A percentile compares a stretch with the other conserved stretches of the same genome.
These are phyloP conservation scores for Poecilia velifera DNA, from an alignment of 2,797 vertebrate species.

Conservation along the genomic window DNA sequence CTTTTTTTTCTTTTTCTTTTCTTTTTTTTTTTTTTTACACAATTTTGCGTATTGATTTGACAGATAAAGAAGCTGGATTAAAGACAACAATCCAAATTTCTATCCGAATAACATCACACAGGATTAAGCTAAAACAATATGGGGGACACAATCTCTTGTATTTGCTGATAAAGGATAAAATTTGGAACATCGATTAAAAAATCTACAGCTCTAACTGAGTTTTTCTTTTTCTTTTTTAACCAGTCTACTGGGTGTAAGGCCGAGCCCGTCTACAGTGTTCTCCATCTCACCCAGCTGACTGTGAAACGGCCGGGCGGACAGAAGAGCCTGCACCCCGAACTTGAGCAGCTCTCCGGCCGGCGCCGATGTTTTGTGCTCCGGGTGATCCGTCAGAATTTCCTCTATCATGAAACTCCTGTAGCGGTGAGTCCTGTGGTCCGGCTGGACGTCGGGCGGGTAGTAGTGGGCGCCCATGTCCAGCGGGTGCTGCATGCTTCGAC, in stretches of 20 bases:
- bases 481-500: conserved; percentile 88
- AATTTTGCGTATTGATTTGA: not conserved
- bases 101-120: not conserved
- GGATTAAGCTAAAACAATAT: not conserved
- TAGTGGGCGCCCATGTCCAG: conserved; percentile 90
- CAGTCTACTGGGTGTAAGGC: not conserved
- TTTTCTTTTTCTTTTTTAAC: not conserved
- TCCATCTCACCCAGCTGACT: conserved; percentile 89
- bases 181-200: not conserved
- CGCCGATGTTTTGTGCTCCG: conserved; percentile 86
- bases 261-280: not conserved
- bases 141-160: not conserved
- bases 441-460: conserved; percentile 87
- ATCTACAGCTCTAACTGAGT: not conserved
- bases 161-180: not conserved
- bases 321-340: conserved; percentile 93
- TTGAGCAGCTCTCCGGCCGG: conserved; percentile 91
- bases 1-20: not conserved
- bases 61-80: not conserved
- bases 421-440: conserved; percentile 91
- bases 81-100: not conserved
- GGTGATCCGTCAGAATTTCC: conserved; percentile 94
- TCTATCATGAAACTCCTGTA: conserved; percentile 99
- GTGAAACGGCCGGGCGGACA: conserved; percentile 92
- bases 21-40: not conserved